Evolutionary conservation across 2,888 invertebrate genomes (phyloP).

Genomic region (Ptycholaimellus sp.): DNA sequence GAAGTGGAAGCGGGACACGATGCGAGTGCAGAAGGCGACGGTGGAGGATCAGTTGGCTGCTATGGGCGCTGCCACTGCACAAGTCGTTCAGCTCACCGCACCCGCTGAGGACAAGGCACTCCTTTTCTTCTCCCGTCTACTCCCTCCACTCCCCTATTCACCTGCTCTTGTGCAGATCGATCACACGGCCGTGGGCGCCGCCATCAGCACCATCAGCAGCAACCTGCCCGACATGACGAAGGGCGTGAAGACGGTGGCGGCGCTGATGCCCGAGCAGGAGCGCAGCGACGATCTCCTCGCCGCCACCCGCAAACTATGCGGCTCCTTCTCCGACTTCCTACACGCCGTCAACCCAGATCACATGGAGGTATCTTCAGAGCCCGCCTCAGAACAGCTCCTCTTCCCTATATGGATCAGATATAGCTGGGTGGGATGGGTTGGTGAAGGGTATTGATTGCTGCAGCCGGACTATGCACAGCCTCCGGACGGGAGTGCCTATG

Average conservation of each 20-base stretch:
- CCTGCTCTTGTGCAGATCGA: slow-evolving; percentile 38
- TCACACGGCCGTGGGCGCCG: slow-evolving; percentile 80
- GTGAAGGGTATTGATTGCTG: no score
- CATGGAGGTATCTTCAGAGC: slow-evolving; percentile 48
- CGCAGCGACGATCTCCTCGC: slow-evolving; percentile 61
- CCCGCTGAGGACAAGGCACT: no score
- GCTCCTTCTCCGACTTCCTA: slow-evolving; percentile 66
- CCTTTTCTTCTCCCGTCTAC: not conserved
- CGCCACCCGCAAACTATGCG: slow-evolving; percentile 70
- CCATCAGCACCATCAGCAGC: slow-evolving; percentile 82
- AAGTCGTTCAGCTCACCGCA: no score
- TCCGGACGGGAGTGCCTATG: no score
- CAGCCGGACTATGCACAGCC: no score
- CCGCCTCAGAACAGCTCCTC: no score
- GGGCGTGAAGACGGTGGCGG: slow-evolving; percentile 79
- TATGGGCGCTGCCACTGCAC: slow-evolving; percentile 96
- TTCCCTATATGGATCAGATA: slow-evolving; percentile 3
- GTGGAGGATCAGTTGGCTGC: slow-evolving; percentile 89
- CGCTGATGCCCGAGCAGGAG: slow-evolving; percentile 57
- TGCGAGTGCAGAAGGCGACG: slow-evolving; percentile 81
- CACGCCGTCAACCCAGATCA: slow-evolving; percentile 83
- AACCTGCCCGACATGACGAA: slow-evolving; percentile 78
- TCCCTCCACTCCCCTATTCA: not conserved
- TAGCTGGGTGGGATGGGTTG: no score
- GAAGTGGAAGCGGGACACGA: slow-evolving; percentile 74